Base-by-base conservation (phyloP, 2,113 vertebrate genomes). In the Ranitomeya imitator region DNA sequence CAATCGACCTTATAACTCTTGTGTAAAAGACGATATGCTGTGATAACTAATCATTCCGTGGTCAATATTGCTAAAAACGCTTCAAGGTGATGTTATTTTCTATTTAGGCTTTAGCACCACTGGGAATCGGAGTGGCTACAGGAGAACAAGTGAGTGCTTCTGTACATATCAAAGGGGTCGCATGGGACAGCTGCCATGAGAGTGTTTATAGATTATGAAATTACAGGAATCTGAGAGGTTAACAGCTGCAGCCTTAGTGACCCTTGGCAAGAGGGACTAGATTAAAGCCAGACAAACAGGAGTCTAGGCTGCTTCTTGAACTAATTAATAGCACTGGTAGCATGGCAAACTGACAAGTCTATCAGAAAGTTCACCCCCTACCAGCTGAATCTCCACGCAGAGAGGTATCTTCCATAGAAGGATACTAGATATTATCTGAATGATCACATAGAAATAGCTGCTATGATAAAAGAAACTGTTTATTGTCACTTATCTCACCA, bases 121-220 rank as follows among this genome's bases (percentile, higher is more conserved):
- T 96, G 52, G 95, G 94, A 89, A 95, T 95, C 59, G 94, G 94
- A 1, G 94, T 95, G 78, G 95, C 95, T 71, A 93, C 92, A 13
- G 96, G 95, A 91, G 95, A 97, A 83, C 95, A 95, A 93, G 96
- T 96, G 65, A 94, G 92, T 89, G 3, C 12, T 65, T 7, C 18
- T 45, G 31, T 71, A n/a, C n/a, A 71, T 55, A 84, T 55, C 55
- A 7, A 84, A 11, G 31, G 37, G 60, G 14, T 16, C 45, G 18
- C 82, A 71, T 18, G 12, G 54, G 19, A 54, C 63, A 81, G 79
- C 79, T 81, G 79, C 78, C 55, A 23, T 61, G 16, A 60, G 52
- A 59, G 37, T 61, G 15, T 37, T 18, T 15, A 19, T 81, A 61
- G 55, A 80, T 79, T 59, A 59, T 80, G 23, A 79, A 54, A 52